Evolutionary conservation across 2,113 vertebrate genomes (phyloP).

Genomic region (Myotis lucifugus): DNA sequence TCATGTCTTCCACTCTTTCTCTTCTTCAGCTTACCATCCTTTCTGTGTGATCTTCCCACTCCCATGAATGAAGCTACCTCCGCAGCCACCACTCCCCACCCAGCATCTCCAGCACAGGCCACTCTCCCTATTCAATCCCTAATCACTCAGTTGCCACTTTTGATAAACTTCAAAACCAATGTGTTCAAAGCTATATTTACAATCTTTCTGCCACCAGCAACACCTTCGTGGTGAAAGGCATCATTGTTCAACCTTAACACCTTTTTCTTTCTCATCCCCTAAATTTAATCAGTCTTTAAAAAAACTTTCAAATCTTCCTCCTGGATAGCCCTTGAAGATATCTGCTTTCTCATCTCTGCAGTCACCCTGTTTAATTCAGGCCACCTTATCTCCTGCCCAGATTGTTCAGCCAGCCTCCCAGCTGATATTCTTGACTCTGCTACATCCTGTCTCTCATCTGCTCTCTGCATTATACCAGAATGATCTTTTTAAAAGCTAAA

Average conservation of each 20-base stretch:
- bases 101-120: neutral
- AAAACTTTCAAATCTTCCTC: neutral
- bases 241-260: neutral
- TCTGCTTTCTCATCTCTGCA: neutral
- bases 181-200: neutral
- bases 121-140: neutral
- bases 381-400: neutral
- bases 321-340: neutral
- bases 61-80: neutral
- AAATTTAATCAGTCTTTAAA: conserved; percentile 4
- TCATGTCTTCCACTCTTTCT: neutral
- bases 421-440: neutral
- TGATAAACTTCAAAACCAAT: neutral
- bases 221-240: neutral
- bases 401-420: neutral
- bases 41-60: neutral
- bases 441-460: neutral
- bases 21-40: neutral
- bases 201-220: neutral
- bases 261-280: neutral
- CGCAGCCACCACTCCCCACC: neutral
- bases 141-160: neutral
- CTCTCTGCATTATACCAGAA: neutral
- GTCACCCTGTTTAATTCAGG: neutral
- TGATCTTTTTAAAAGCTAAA: neutral